Evolutionary conservation across 2,797 vertebrate genomes (phyloP).

Genomic region (Orientallactaga sibirica): DNA sequence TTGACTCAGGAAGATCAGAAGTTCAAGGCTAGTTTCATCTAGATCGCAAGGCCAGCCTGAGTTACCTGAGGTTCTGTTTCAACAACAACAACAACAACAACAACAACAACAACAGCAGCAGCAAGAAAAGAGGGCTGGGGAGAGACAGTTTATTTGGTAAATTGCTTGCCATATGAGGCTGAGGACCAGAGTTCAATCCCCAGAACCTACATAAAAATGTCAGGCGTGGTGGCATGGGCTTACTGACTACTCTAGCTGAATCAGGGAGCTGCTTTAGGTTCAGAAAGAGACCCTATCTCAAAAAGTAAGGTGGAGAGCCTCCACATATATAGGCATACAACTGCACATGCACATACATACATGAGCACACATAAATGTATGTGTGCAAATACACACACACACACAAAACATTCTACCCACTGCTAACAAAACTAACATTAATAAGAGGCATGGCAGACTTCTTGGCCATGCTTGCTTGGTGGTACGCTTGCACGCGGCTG

Average conservation of each 20-base stretch:
- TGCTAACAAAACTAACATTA: constrained; percentile 62
- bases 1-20: too few relatives aligned
- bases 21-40: too few relatives aligned
- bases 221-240: background rate
- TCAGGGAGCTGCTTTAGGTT: background rate
- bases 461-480: constrained; percentile 76
- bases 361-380: too few relatives aligned
- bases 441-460: constrained; percentile 70
- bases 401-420: background rate
- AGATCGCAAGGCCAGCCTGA: background rate
- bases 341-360: background rate
- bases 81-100: too few relatives aligned
- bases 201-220: background rate
- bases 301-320: background rate
- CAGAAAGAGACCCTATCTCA: background rate
- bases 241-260: background rate
- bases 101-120: too few relatives aligned
- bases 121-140: too few relatives aligned
- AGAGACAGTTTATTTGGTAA: background rate
- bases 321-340: background rate
- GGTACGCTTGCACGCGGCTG: constrained; percentile 75
- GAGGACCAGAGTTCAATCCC: background rate
- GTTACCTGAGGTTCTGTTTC: background rate
- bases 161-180: background rate
- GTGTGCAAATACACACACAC: background rate